Evolutionary conservation across 2,113 vertebrate species (phyloP).

Genomic region (Alethe castanea): DNA sequence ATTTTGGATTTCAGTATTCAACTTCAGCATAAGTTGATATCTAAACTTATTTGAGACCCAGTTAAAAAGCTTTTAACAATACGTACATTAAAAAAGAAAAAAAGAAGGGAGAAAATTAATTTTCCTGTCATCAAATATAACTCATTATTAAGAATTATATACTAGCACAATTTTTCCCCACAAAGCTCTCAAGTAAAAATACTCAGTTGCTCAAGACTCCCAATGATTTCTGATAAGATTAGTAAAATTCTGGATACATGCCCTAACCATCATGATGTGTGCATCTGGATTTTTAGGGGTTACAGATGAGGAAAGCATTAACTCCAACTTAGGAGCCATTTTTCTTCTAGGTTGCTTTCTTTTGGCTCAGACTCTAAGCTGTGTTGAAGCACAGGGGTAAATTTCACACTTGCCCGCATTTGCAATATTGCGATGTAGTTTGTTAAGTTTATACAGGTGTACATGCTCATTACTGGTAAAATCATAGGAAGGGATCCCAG

Average conservation of each 20-base stretch:
- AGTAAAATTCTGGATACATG: neutral
- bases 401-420: neutral
- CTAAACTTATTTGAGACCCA: neutral
- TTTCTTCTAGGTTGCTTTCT: neutral
- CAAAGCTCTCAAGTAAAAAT: conserved; percentile 26
- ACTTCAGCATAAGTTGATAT: neutral
- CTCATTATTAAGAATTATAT: neutral
- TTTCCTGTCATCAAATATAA: neutral
- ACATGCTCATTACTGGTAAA: neutral
- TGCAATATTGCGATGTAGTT: neutral
- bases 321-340: neutral
- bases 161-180: neutral
- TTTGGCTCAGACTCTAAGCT: neutral
- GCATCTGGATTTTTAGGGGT: neutral
- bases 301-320: neutral
- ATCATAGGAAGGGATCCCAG: neutral
- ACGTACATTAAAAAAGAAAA: neutral
- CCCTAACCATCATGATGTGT: neutral
- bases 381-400: neutral
- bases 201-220: conserved; percentile 15
- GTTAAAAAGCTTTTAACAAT: neutral
- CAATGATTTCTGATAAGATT: neutral
- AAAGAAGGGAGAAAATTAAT: neutral
- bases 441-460: neutral
- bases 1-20: neutral